Evolutionary conservation across 2,113 vertebrate species (phyloP).

Genomic region (Grammomys surdaster): DNA sequence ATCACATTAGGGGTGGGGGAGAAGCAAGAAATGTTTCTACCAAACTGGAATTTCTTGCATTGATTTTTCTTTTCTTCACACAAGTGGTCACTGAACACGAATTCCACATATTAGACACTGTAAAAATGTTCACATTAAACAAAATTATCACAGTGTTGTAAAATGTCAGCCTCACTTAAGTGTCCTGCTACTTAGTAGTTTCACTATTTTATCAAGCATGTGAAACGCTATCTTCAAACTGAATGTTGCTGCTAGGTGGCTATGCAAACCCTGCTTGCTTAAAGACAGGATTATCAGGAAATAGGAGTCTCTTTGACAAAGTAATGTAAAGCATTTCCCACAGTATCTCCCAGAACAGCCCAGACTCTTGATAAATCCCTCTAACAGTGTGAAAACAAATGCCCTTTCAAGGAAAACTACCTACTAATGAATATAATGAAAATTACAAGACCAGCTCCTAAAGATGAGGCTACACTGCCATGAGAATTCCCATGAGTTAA

Average conservation of each 20-base stretch:
- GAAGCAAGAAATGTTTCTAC: conserved; percentile 65
- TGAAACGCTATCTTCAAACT: conserved; percentile 87
- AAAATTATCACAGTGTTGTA: conserved; percentile 87
- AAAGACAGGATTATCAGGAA: conserved; percentile 84
- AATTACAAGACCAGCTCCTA: background rate
- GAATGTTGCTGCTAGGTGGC: conserved; percentile 83
- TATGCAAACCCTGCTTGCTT: conserved; percentile 86
- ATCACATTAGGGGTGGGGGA: background rate
- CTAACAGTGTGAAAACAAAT: background rate
- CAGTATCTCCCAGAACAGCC: background rate
- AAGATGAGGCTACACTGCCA: background rate
- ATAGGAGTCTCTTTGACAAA: conserved; percentile 63
- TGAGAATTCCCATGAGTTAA: background rate
- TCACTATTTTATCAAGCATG: conserved; percentile 90
- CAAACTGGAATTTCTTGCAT: conserved; percentile 58
- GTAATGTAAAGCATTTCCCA: conserved; percentile 69
- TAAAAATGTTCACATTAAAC: conserved; percentile 89
- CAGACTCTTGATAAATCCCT: background rate
- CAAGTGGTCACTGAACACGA: conserved; percentile 84
- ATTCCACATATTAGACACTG: conserved; percentile 87
- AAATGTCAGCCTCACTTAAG: conserved; percentile 87
- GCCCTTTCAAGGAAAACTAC: background rate
- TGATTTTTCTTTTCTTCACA: conserved; percentile 62
- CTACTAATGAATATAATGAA: conserved; percentile 22
- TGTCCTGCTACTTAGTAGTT: conserved; percentile 88